Conservation (phyloP, 2,888 invertebrate species). For the Chromoteleia sp. region DNA sequence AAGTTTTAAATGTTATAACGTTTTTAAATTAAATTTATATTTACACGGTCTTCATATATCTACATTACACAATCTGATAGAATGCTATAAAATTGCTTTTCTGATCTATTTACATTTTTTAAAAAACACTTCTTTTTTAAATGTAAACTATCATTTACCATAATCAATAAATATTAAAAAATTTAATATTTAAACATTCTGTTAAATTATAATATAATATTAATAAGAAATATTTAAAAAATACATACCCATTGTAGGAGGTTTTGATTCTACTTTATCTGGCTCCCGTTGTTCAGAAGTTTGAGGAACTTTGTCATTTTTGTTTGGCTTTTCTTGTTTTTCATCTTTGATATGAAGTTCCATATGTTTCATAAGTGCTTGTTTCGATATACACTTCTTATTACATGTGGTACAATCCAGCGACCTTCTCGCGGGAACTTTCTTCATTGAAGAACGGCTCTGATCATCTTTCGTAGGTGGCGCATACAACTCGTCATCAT, state of each 20-base stretch:
- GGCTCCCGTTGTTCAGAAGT: constrained; percentile 30
- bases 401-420: constrained; percentile 80
- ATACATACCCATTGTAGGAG: constrained; percentile 13
- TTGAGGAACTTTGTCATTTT: constrained; percentile 31
- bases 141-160: no score
- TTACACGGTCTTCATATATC: no score
- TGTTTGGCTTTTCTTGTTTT: constrained; percentile 63
- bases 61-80: no score
- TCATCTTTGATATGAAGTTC: constrained; percentile 81
- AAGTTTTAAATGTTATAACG: no score
- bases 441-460: constrained; percentile 62
- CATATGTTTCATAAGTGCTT: constrained; percentile 80
- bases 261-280: constrained; percentile 60
- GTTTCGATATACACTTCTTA: constrained; percentile 80
- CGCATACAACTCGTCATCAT: constrained; percentile 65
- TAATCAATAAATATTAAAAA: no score
- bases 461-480: constrained; percentile 62
- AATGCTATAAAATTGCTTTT: no score
- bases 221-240: background rate
- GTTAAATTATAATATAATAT: no score
- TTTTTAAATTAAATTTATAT: no score
- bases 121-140: no score
- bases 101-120: no score
- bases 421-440: constrained; percentile 72
- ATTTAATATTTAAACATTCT: no score